phyloP scores from a whole-genome alignment of 2,888 invertebrate species.

The Willowsia nigromaculata region DNA sequence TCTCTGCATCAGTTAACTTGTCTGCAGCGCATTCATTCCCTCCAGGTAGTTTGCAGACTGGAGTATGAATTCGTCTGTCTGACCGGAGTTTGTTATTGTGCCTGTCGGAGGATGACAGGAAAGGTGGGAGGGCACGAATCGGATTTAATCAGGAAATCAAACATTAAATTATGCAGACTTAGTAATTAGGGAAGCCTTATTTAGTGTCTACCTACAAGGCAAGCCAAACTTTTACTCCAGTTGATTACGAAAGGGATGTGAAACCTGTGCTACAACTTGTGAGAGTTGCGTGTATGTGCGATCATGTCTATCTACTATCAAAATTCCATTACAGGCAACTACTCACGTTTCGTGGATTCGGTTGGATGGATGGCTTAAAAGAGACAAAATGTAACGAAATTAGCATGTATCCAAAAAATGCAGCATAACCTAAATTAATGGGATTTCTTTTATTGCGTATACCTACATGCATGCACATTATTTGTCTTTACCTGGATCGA shows the following conservation, averaged over 20 bases:
- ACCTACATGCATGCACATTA: not conserved
- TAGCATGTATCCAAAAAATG: not conserved
- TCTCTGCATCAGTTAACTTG: not conserved
- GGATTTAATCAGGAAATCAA: slow-evolving; percentile 44
- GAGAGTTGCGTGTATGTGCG: not conserved
- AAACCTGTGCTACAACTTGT: slow-evolving; percentile 23
- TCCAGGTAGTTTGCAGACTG: not conserved
- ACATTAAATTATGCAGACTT: not conserved
- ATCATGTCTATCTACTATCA: not conserved
- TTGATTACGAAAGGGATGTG: not conserved
- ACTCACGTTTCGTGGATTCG: not conserved
- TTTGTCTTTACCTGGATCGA: not conserved
- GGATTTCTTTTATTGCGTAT: not conserved
- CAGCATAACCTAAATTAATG: not conserved
- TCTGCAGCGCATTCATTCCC: not conserved
- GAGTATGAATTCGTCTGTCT: not conserved
- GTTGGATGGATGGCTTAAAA: not conserved
- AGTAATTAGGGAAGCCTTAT: slow-evolving; percentile 43
- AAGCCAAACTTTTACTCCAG: not conserved
- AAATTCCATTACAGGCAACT: not conserved
- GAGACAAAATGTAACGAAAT: no score
- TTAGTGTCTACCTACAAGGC: not conserved
- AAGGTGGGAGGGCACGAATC: not conserved
- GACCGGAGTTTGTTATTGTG: not conserved
- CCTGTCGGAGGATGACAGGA: not conserved